Evolutionary conservation across 1,140 invertebrate species (phyloP), one percentile per base, ranked within the genome.

Genomic region (Nylanderia fulva): DNA sequence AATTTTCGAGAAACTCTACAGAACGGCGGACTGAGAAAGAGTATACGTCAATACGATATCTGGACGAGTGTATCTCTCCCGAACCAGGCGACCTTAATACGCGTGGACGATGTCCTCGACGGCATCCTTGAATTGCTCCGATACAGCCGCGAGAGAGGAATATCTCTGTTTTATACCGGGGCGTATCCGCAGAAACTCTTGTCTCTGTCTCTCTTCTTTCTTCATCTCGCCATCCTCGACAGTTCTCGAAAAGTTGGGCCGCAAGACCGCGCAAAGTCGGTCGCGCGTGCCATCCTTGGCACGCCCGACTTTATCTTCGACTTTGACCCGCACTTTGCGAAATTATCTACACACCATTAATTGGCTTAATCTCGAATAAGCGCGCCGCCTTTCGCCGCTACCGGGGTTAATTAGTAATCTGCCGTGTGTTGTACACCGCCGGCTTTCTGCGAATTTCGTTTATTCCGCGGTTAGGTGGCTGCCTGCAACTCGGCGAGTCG

Each of bases 71-170:
- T 64, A 85, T 79, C 74, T 66, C 48, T 61, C 15, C 39, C 75
- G 83, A 84, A 82, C 77, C 77, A 80, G 58, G 15, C 83, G 75
- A 79, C 84, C 75, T 85, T 80, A 80, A 85, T 77, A 80, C 75
- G 63, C 61, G 48, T 77, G 54, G 72, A 77, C 75, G 75, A 76
- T 39, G 80, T 84, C 80, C 71, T 84, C 80, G 80, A n/a, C 58
- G 80, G 80, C 45, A 79, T 85, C 84, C 84, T 79, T 85, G 84
- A 85, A 79, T 68, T 79, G 74, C 68, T 60, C 84, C 63, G 39
- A 79, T 68, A 85, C 56, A 48, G n/a, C 45, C n/a, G 42, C 52
- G 61, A 11, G 24, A 63, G 54, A 80, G 36, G 21, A 54, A 27
- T 72, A 21, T 58, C 18, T 60, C 52, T 33, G 24, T 15, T 27